A percentile compares a stretch with the other conserved stretches of the same genome.
phyloP scores from a whole-genome alignment of 2,797 vertebrate genomes.

The Thaleichthys pacificus region DNA sequence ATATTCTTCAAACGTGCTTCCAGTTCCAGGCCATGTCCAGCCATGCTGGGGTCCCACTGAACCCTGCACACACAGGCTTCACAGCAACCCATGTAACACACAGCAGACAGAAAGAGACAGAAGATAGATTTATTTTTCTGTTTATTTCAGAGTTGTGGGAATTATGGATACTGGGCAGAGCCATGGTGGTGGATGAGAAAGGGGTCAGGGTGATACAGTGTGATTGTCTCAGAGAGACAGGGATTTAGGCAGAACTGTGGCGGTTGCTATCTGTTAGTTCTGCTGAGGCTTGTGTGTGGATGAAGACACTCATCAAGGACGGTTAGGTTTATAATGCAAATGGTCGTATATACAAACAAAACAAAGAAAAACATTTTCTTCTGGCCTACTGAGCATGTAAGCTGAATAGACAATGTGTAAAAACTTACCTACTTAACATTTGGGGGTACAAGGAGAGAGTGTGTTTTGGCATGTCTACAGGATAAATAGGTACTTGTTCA shows the following conservation, averaged over 20 bases:
- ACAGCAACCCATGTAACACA: no score
- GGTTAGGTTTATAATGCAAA: constrained; percentile 16
- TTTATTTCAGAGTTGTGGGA: constrained; percentile 85
- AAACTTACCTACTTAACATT: constrained; percentile 69
- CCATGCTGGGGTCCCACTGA: no score
- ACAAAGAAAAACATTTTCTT: constrained; percentile 51
- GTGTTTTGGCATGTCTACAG: constrained; percentile 80
- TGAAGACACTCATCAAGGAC: constrained; percentile 38
- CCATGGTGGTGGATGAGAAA: constrained; percentile 59
- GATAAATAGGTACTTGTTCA: constrained; percentile 76
- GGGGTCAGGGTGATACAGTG: neutral
- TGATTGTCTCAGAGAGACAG: neutral
- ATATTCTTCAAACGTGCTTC: no score
- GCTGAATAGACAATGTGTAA: constrained; percentile 56
- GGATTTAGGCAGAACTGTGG: constrained; percentile 32
- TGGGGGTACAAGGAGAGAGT: constrained; percentile 66
- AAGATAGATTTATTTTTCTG: constrained; percentile 69
- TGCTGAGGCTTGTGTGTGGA: constrained; percentile 89
- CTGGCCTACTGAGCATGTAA: constrained; percentile 71
- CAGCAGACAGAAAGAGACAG: constrained; percentile 6
- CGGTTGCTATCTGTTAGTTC: constrained; percentile 59
- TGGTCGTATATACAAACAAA: constrained; percentile 38
- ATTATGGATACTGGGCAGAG: constrained; percentile 72
- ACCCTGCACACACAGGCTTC: no score
- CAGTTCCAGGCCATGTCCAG: no score